These are phyloP conservation scores for Sciurus niger DNA, from an alignment of 2,113 vertebrate species.

Conservation along the genomic window DNA sequence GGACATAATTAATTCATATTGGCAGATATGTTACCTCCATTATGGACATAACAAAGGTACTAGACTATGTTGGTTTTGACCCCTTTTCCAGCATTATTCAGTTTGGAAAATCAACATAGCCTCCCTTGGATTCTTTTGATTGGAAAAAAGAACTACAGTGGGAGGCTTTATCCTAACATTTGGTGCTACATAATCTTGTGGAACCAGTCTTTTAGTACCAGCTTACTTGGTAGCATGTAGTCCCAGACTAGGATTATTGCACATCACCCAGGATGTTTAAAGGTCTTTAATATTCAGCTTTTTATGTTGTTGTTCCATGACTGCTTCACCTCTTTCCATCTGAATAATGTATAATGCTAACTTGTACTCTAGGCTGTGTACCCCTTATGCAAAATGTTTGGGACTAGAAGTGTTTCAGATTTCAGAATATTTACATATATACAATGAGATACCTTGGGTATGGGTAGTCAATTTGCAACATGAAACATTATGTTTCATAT, in stretches of 20 bases:
- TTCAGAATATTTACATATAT: no score
- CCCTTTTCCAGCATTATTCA: background rate
- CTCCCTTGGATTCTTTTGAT: constrained; percentile 26
- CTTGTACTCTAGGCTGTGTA: no score
- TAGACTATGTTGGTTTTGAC: constrained; percentile 21
- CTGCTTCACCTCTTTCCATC: no score
- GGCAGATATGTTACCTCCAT: no score
- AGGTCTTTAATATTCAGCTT: background rate
- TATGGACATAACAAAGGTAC: constrained; percentile 31
- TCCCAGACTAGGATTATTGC: background rate
- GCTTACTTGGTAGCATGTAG: background rate
- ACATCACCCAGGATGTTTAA: background rate
- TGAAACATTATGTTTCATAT: no score
- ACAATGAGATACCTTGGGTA: no score
- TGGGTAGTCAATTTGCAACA: no score
- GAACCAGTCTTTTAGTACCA: background rate
- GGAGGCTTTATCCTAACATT: background rate
- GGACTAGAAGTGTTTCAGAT: no score
- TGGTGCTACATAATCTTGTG: background rate
- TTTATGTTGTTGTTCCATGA: no score
- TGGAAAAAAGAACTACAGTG: background rate
- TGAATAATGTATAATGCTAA: no score
- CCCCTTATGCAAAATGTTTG: no score
- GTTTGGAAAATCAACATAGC: background rate
- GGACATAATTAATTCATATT: no score